Evolutionary conservation across 2,113 vertebrate species (phyloP), one percentile per base, ranked within the genome.

Genomic region (Odocoileus virginianus): DNA sequence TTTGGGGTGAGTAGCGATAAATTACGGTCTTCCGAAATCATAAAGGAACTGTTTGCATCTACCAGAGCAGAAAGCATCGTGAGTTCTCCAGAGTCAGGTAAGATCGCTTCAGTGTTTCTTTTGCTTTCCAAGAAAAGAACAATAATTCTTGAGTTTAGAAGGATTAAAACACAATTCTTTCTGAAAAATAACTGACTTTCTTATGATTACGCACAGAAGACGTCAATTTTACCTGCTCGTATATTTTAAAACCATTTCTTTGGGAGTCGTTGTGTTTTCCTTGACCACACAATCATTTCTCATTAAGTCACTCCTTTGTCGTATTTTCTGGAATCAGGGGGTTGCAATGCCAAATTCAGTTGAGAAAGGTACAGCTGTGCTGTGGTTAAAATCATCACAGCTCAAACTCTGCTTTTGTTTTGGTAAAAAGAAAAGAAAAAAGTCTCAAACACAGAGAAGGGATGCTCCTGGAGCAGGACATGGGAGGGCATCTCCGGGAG

Each of bases 1-100:
- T 97, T 2, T 97, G 98, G 94, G 98, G 99, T 99, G 95, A 98
- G 99, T 97, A 95, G 74, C 40, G 50, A 36, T 0, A 6, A 21
- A 11, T 6, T 0, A 3, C 0, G 0, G 1, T 36, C 64, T 71
- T 87, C 17, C 16, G 21, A 6, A n/a, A 40, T 61, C 2, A 0
- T 3, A 47, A n/a, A 33, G 33, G 16, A n/a, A 2, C 3, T 14
- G 83, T 30, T 82, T 36, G 33, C 52, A 13, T 9, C 36, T 47
- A n/a, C 21, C 57, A 8, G 61, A 71, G 9, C 27, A 23, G 45
- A 76, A 43, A 33, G 23, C 7, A 10, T n/a, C 2, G 1, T 0
- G 33, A 7, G 11, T 5, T 17, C 12, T 54, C 13, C 16, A n/a
- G 23, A 81, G 19, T 15, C 50, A 47, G 23, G 40, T 4, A 13